These are phyloP conservation scores for Pemphredon lugubris DNA, from an alignment of 2,888 invertebrate species.

Conservation along the genomic window DNA sequence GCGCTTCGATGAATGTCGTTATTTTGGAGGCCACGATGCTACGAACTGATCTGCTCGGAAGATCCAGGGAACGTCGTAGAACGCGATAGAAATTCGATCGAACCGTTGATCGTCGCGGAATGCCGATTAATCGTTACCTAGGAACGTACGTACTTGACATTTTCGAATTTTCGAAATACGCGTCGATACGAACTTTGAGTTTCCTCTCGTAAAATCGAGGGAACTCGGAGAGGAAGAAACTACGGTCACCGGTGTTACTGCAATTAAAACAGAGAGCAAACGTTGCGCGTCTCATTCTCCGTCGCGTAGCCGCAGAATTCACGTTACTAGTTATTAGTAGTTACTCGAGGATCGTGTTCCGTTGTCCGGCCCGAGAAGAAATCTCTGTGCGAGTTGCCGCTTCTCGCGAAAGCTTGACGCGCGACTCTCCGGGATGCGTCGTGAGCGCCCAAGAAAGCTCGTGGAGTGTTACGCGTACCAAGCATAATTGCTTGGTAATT, in stretches of 20 bases:
- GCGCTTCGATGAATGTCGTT: too few relatives aligned
- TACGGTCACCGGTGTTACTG: not conserved
- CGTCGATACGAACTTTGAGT: too few relatives aligned
- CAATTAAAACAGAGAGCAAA: not conserved
- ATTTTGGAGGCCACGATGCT: too few relatives aligned
- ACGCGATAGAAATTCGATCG: too few relatives aligned
- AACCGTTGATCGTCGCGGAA: too few relatives aligned
- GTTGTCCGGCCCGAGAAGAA: not conserved
- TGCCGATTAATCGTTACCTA: too few relatives aligned
- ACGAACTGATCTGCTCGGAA: too few relatives aligned
- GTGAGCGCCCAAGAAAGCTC: slow-evolving; percentile 1
- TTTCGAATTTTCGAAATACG: too few relatives aligned
- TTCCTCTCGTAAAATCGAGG: too few relatives aligned
- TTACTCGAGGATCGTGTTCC: not conserved
- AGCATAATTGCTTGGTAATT: slow-evolving; percentile 62
- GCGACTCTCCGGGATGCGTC: not conserved
- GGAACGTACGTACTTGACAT: too few relatives aligned
- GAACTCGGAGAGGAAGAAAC: not conserved
- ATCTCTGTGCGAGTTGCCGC: not conserved
- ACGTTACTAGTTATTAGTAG: not conserved
- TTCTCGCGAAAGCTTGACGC: not conserved
- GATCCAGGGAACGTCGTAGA: too few relatives aligned
- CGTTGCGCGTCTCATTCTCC: not conserved
- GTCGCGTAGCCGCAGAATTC: not conserved
- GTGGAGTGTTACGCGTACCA: slow-evolving; percentile 16